These are phyloP conservation scores for Notothenia rossii DNA, from an alignment of 2,113 vertebrate genomes.

Conservation along the genomic window DNA sequence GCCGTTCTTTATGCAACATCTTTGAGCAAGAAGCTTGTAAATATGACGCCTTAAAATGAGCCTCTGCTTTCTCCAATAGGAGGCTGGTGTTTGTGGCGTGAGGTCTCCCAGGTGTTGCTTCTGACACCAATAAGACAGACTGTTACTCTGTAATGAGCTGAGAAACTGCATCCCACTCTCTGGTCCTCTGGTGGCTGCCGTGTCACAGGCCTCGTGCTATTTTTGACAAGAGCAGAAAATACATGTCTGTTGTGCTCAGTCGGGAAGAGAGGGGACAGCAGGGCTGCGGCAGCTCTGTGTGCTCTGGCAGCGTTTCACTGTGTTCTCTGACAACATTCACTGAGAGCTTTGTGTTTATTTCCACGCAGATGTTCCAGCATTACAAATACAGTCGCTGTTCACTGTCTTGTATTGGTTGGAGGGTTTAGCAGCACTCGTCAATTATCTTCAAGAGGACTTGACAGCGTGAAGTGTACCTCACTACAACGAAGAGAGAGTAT, in stretches of 20 bases:
- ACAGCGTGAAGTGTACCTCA: background rate
- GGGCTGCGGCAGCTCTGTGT: background rate
- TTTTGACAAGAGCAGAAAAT: constrained; percentile 54
- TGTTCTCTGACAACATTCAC: constrained; percentile 25
- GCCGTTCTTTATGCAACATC: too few relatives aligned
- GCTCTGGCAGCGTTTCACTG: constrained; percentile 4
- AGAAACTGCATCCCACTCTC: constrained; percentile 46
- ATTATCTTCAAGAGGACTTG: constrained; percentile 37
- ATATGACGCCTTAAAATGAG: constrained; percentile 7
- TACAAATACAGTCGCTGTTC: constrained; percentile 28
- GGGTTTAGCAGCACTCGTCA: constrained; percentile 38
- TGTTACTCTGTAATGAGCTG: constrained; percentile 58
- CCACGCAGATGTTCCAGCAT: constrained; percentile 22
- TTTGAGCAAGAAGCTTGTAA: background rate
- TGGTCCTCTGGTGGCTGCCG: constrained; percentile 31
- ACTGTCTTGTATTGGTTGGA: constrained; percentile 20
- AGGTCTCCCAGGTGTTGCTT: constrained; percentile 47
- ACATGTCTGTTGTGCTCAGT: constrained; percentile 8
- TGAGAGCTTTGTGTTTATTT: constrained; percentile 5
- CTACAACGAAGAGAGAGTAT: background rate
- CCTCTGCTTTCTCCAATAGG: background rate
- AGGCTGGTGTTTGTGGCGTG: constrained; percentile 10
- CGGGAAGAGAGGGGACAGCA: background rate
- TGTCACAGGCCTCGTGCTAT: constrained; percentile 46
- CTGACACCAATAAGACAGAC: constrained; percentile 52